Conservation (phyloP, 2,888 invertebrate genomes). For the Litoditis marina region DNA sequence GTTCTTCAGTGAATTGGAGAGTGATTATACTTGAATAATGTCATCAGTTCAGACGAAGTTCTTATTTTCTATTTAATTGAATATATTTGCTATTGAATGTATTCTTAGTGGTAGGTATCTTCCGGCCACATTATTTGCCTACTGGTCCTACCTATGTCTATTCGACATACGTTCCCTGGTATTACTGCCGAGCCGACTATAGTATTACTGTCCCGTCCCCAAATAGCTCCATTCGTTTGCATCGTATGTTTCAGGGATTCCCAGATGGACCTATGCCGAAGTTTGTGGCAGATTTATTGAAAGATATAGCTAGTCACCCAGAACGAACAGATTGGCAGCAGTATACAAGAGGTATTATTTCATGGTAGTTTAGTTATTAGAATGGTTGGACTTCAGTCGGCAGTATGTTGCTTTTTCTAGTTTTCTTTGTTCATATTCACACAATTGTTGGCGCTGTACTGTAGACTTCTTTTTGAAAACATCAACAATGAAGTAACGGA, state of each 20-base stretch:
- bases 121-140: background rate
- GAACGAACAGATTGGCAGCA: slow-evolving; percentile 56
- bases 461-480: too few species aligned
- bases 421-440: too few species aligned
- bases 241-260: slow-evolving; percentile 49
- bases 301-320: slow-evolving; percentile 44
- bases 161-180: too few species aligned
- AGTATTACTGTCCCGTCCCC: too few species aligned
- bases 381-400: background rate
- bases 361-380: background rate
- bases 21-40: too few species aligned
- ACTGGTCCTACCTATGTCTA: too few species aligned
- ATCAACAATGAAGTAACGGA: background rate
- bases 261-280: slow-evolving; percentile 59
- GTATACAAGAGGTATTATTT: slow-evolving; percentile 42
- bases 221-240: too few species aligned
- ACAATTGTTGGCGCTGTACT: too few species aligned
- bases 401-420: background rate
- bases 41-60: too few species aligned
- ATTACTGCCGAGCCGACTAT: too few species aligned
- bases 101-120: background rate
- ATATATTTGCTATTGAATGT: background rate
- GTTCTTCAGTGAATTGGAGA: too few species aligned
- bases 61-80: background rate
- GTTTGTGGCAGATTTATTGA: slow-evolving; percentile 52